Conservation (phyloP, 2,113 vertebrate genomes). For the Macrotus californicus region DNA sequence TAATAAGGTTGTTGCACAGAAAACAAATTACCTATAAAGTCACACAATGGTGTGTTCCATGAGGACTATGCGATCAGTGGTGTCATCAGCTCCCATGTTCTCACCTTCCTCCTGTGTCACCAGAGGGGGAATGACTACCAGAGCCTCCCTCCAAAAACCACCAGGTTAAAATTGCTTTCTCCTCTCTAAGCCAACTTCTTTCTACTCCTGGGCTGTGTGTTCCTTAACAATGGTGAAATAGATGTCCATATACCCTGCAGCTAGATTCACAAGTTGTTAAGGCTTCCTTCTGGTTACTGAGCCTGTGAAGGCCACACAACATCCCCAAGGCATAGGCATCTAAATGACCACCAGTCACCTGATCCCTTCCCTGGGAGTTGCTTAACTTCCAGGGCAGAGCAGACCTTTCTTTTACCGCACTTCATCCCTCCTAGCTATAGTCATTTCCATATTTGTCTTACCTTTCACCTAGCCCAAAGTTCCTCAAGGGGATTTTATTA, state of each 20-base stretch:
- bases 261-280: background rate
- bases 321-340: background rate
- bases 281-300: background rate
- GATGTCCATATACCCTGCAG: background rate
- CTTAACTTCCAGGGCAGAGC: background rate
- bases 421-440: background rate
- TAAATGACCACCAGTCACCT: background rate
- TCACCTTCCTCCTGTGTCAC: background rate
- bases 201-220: background rate
- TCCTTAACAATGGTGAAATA: background rate
- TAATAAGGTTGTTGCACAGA: constrained; percentile 13
- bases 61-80: background rate
- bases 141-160: background rate
- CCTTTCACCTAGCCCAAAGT: background rate
- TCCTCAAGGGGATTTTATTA: background rate
- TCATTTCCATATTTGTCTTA: background rate
- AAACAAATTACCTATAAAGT: constrained; percentile 30
- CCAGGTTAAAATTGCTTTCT: background rate
- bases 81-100: background rate
- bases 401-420: background rate
- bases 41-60: background rate
- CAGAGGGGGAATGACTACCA: background rate
- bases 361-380: rapidly evolving
- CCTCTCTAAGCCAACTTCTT: background rate
- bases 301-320: background rate